Percentiles rank a stretch among this genome's conserved stretches.
Evolutionary conservation across 2,797 vertebrate genomes (phyloP).

Genomic region (Anableps anableps): DNA sequence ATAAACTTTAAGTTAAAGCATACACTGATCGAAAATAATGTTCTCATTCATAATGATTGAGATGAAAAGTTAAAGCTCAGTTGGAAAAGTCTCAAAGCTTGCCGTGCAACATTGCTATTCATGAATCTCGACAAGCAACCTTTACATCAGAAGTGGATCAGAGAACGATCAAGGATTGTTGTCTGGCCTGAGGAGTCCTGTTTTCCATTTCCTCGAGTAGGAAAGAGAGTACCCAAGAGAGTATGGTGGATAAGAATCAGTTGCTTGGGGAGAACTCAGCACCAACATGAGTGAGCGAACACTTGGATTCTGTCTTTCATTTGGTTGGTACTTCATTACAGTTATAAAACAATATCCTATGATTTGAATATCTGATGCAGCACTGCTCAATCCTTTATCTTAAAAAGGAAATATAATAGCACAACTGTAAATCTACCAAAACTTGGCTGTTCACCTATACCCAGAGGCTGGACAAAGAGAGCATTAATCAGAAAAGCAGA

Average conservation of each 20-base stretch:
- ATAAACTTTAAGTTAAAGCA: not conserved
- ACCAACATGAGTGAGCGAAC: not conserved
- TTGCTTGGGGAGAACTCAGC: not conserved
- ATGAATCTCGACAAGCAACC: not conserved
- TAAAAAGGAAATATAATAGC: not conserved
- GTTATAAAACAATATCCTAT: not conserved
- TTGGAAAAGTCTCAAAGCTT: not conserved
- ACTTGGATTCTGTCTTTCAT: not conserved
- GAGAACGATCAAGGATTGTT: not conserved
- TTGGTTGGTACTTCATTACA: not conserved
- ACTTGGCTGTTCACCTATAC: not conserved
- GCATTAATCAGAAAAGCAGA: not conserved
- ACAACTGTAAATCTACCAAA: not conserved
- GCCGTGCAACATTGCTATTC: not conserved
- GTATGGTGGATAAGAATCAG: not conserved
- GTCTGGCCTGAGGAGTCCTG: not conserved
- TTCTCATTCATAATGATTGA: not conserved
- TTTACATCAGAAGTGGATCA: not conserved
- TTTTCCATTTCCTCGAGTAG: constrained; percentile 5
- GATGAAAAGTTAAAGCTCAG: not conserved
- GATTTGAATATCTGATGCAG: not conserved
- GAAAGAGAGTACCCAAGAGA: too few species aligned
- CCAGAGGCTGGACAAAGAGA: not conserved
- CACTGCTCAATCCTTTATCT: not conserved
- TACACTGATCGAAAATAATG: not conserved